Percentiles rank a stretch among this genome's conserved stretches.
phyloP scores from a whole-genome alignment of 1,140 invertebrate genomes.

The Maniola jurtina region DNA sequence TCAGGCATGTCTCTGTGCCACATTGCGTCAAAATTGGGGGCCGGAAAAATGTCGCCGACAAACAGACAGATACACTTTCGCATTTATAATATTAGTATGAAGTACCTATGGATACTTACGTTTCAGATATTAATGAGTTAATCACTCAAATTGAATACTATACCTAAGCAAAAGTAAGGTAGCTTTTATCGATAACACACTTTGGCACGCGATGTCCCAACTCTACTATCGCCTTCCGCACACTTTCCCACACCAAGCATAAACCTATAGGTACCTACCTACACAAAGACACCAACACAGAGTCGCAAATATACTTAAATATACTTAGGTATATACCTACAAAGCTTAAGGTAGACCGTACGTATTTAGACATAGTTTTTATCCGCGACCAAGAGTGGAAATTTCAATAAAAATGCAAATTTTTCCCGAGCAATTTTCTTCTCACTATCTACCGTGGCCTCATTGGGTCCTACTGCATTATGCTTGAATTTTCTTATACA shows the following conservation, averaged over 20 bases:
- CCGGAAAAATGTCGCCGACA: too few species aligned
- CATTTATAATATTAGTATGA: too few species aligned
- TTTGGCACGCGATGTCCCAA: constrained; percentile 14
- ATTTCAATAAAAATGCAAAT: constrained; percentile 77
- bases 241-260: constrained; percentile 37
- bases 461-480: constrained; percentile 60
- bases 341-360: constrained; percentile 51
- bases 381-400: constrained; percentile 67
- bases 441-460: constrained; percentile 49
- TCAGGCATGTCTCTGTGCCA: too few species aligned
- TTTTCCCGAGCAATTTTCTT: constrained; percentile 68
- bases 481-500: constrained; percentile 48
- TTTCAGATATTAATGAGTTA: neutral
- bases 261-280: constrained; percentile 20
- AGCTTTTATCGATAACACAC: constrained; percentile 17
- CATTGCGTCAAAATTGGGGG: too few species aligned
- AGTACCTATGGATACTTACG: neutral
- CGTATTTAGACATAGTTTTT: constrained; percentile 68
- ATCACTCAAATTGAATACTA: too few species aligned
- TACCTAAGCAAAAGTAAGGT: neutral
- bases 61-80: too few species aligned
- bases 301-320: constrained; percentile 38
- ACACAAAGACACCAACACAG: constrained; percentile 34
- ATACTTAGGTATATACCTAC: constrained; percentile 14
- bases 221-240: constrained; percentile 28